Conservation (phyloP, 2,113 vertebrate genomes). For the Lutjanus erythropterus region DNA sequence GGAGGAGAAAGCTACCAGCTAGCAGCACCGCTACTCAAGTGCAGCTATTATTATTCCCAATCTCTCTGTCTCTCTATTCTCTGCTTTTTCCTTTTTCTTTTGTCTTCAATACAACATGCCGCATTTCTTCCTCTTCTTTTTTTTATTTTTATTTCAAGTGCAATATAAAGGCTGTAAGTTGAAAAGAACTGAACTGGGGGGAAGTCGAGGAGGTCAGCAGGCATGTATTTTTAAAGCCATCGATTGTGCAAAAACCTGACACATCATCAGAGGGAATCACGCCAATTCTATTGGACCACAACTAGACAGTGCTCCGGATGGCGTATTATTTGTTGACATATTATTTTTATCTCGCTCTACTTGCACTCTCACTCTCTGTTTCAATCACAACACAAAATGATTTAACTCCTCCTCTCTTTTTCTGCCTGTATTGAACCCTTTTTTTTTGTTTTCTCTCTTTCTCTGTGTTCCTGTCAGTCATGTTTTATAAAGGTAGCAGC, state of each 20-base stretch:
- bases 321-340: slow-evolving; percentile 55
- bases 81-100: slow-evolving; percentile 22
- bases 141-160: slow-evolving; percentile 20
- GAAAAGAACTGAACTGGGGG: background rate
- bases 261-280: slow-evolving; percentile 52
- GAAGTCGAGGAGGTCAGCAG: slow-evolving; percentile 50
- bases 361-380: slow-evolving; percentile 28
- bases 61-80: slow-evolving; percentile 32
- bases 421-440: background rate
- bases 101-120: background rate
- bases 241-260: slow-evolving; percentile 55
- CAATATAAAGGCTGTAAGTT: slow-evolving; percentile 19
- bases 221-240: slow-evolving; percentile 62
- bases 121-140: background rate
- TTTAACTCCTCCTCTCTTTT: slow-evolving; percentile 18
- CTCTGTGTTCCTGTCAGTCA: slow-evolving; percentile 22
- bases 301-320: slow-evolving; percentile 33
- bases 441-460: background rate
- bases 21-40: slow-evolving; percentile 61
- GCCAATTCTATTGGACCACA: slow-evolving; percentile 33
- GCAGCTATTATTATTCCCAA: slow-evolving; percentile 61
- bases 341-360: slow-evolving; percentile 57
- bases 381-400: slow-evolving; percentile 26
- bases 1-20: slow-evolving; percentile 67
- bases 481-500: slow-evolving; percentile 43